These are phyloP conservation scores for Piscicola geometra DNA, from an alignment of 2,888 invertebrate genomes.

Conservation along the genomic window DNA sequence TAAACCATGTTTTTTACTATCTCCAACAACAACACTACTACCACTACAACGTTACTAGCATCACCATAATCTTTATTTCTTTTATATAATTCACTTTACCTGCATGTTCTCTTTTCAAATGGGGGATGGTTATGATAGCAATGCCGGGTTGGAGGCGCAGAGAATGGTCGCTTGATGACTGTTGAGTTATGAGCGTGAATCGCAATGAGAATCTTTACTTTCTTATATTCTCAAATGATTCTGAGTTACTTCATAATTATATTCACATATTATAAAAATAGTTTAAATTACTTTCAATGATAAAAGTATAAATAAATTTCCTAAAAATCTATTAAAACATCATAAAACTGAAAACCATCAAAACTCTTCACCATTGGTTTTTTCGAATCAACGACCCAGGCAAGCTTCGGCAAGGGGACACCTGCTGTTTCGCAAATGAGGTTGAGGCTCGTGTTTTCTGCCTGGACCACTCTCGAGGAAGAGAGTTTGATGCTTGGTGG, in stretches of 20 bases:
- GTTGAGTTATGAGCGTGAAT: too few relatives aligned
- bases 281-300: too few relatives aligned
- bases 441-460: constrained; percentile 22
- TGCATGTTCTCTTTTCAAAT: constrained; percentile 14
- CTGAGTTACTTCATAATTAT: too few relatives aligned
- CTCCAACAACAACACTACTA: too few relatives aligned
- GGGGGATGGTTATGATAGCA: not conserved
- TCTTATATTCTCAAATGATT: too few relatives aligned
- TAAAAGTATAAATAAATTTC: too few relatives aligned
- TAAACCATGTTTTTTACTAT: too few relatives aligned
- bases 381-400: constrained; percentile 10
- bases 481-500: constrained; percentile 19
- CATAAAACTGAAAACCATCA: not conserved
- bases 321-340: too few relatives aligned
- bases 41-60: too few relatives aligned
- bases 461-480: constrained; percentile 5
- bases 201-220: too few relatives aligned
- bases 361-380: not conserved
- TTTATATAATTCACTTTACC: not conserved
- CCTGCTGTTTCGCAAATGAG: constrained; percentile 27
- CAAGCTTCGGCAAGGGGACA: constrained; percentile 23
- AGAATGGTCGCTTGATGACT: not conserved
- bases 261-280: too few relatives aligned
- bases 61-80: not conserved
- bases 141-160: not conserved